Evolutionary conservation across 2,113 vertebrate species (phyloP).

Genomic region (Sander vitreus): DNA sequence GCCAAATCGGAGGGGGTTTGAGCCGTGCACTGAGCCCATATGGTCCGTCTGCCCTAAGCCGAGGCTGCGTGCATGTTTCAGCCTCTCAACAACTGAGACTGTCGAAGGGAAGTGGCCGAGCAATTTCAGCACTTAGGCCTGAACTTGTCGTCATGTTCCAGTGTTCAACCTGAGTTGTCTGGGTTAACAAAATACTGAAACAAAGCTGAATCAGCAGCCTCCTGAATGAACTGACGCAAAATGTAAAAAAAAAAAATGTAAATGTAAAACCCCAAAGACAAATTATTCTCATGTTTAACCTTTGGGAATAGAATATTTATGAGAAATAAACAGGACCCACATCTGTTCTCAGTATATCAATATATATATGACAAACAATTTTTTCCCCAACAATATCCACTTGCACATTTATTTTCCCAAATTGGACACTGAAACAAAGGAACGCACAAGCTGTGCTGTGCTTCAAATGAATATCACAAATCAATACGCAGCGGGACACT

Average conservation of each 20-base stretch:
- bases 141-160: conserved; percentile 26
- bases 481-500: conserved; percentile 36
- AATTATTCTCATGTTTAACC: conserved; percentile 38
- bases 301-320: conserved; percentile 50
- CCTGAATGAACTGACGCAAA: conserved; percentile 1
- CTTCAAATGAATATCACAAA: conserved; percentile 46
- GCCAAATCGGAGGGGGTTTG: conserved; percentile 44
- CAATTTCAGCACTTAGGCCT: conserved; percentile 22
- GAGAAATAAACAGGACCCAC: conserved; percentile 60
- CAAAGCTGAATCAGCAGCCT: conserved; percentile 32
- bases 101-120: conserved; percentile 21
- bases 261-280: conserved; percentile 20
- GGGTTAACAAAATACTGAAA: conserved; percentile 33
- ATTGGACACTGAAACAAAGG: conserved; percentile 46
- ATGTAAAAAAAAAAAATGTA: background rate
- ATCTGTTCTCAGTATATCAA: conserved; percentile 66
- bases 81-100: conserved; percentile 34
- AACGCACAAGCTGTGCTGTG: background rate
- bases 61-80: conserved; percentile 18
- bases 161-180: conserved; percentile 19
- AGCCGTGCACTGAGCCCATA: conserved; percentile 44
- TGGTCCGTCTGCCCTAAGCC: conserved; percentile 16
- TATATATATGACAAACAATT: conserved; percentile 62
- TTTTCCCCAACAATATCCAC: conserved; percentile 28
- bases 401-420: conserved; percentile 43